Conservation (phyloP, 2,113 vertebrate genomes). For the Hiodon tergisus region DNA sequence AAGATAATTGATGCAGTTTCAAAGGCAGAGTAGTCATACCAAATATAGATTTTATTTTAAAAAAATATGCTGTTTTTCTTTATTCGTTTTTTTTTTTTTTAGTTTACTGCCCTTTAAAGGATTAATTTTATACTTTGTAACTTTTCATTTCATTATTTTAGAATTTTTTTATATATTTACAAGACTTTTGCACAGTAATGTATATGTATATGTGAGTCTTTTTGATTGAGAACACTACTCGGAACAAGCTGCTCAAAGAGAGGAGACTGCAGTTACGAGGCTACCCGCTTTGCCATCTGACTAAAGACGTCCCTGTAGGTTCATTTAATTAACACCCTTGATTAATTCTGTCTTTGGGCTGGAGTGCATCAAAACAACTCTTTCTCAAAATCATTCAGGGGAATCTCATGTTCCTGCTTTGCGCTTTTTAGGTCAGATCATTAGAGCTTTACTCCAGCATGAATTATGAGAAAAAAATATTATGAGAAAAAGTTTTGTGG, state of each 20-base stretch:
- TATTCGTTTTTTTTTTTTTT: too few relatives aligned
- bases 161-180: too few relatives aligned
- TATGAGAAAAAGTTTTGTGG: not conserved
- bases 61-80: too few relatives aligned
- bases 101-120: too few relatives aligned
- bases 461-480: constrained; percentile 15
- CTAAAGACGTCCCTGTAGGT: constrained; percentile 49
- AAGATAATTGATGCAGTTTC: too few relatives aligned
- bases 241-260: constrained; percentile 1
- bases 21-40: too few relatives aligned
- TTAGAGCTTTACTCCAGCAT: constrained; percentile 3
- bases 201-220: too few relatives aligned
- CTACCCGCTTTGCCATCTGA: constrained; percentile 29
- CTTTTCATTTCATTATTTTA: too few relatives aligned
- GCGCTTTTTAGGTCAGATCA: constrained; percentile 23
- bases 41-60: too few relatives aligned
- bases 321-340: constrained; percentile 52
- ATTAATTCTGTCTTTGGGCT: constrained; percentile 42
- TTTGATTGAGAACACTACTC: not conserved
- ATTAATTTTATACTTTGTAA: too few relatives aligned
- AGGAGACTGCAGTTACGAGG: not conserved
- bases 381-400: constrained; percentile 9
- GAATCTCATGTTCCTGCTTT: not conserved
- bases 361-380: constrained; percentile 42
- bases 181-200: too few relatives aligned